Conservation (phyloP, 2,888 invertebrate species). For the Tenthredo scrophulariae region DNA sequence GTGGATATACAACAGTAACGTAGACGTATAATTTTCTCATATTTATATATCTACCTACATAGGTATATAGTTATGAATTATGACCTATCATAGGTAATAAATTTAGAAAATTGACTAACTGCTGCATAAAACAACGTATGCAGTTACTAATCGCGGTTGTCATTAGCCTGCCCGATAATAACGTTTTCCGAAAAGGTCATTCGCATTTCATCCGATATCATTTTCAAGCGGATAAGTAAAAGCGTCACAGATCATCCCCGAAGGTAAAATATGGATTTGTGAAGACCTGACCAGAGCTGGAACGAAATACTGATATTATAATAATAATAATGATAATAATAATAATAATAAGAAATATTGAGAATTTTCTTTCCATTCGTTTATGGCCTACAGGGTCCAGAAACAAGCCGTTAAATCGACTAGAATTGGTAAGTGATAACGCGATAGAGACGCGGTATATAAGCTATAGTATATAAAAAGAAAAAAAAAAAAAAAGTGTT, state of each 20-base stretch:
- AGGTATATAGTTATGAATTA: not conserved
- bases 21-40: constrained; percentile 12
- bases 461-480: too few species aligned
- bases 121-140: not conserved
- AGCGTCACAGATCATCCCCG: too few species aligned
- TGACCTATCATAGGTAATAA: not conserved
- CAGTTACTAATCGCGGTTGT: not conserved
- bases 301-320: too few species aligned
- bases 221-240: too few species aligned
- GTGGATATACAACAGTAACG: not conserved
- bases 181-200: not conserved
- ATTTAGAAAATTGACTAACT: not conserved
- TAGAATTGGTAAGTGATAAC: not conserved
- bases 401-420: not conserved
- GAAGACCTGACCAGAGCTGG: too few species aligned
- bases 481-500: not conserved
- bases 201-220: too few species aligned
- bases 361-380: not conserved
- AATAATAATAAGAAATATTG: not conserved
- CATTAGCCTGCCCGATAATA: not conserved
- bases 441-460: not conserved
- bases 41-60: not conserved
- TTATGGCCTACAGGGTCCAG: not conserved
- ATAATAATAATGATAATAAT: too few species aligned
- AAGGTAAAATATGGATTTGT: too few species aligned